Evolutionary conservation across 2,797 vertebrate genomes (phyloP).

Genomic region (Liasis olivaceus): DNA sequence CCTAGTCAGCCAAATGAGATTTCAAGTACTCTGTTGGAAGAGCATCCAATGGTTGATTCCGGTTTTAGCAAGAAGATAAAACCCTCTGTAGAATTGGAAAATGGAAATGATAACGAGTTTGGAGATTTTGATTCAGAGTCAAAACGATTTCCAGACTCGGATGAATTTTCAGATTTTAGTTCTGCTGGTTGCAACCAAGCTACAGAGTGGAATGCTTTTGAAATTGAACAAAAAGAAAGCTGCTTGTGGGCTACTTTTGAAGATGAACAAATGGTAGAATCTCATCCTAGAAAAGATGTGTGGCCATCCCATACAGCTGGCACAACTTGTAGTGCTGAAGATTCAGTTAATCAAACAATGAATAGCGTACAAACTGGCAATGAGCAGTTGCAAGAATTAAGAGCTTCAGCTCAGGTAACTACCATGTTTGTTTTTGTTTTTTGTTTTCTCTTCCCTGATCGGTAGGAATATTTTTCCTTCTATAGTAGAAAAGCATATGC

Average conservation of each 20-base stretch:
- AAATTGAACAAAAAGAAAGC: conserved; percentile 69
- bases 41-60: conserved; percentile 52
- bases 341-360: conserved; percentile 61
- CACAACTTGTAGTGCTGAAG: conserved; percentile 46
- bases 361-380: conserved; percentile 63
- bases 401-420: conserved; percentile 75
- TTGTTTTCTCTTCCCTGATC: background rate
- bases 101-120: conserved; percentile 76
- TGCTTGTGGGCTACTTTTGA: conserved; percentile 87
- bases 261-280: conserved; percentile 72
- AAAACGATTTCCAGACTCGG: conserved; percentile 82
- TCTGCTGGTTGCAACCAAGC: conserved; percentile 79
- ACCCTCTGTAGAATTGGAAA: conserved; percentile 63
- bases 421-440: background rate
- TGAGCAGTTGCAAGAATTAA: conserved; percentile 69
- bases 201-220: conserved; percentile 86
- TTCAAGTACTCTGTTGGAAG: conserved; percentile 59
- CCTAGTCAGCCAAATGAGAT: conserved; percentile 55
- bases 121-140: conserved; percentile 83
- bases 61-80: conserved; percentile 48
- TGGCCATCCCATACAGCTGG: conserved; percentile 74
- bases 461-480: background rate
- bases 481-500: conserved; percentile 11
- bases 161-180: conserved; percentile 96
- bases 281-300: conserved; percentile 70